These are phyloP conservation scores for Drosophila funebris DNA, from an alignment of 1,140 invertebrate species.

Conservation along the genomic window DNA sequence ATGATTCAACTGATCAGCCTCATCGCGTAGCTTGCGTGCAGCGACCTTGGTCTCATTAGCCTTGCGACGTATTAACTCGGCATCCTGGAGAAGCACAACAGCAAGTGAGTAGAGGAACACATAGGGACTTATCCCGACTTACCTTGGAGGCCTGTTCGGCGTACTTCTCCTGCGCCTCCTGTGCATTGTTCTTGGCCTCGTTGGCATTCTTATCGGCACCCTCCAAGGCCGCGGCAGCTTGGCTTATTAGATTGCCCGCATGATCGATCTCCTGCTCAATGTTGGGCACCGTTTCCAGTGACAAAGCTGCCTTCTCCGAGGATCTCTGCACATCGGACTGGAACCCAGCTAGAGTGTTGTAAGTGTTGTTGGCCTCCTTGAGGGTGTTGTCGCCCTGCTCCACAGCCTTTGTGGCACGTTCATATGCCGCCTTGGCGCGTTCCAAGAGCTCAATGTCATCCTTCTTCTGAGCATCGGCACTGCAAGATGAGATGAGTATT, in stretches of 20 bases:
- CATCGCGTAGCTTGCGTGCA: slow-evolving; percentile 89
- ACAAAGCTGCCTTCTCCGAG: slow-evolving; percentile 88
- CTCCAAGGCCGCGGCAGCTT: slow-evolving; percentile 87
- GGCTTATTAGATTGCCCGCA: slow-evolving; percentile 85
- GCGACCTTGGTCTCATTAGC: slow-evolving; percentile 90
- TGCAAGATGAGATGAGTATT: background rate
- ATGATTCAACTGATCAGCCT: slow-evolving; percentile 89
- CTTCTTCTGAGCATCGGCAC: slow-evolving; percentile 77
- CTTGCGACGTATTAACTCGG: slow-evolving; percentile 90
- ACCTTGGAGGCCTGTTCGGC: slow-evolving; percentile 90
- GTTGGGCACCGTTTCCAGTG: slow-evolving; percentile 89
- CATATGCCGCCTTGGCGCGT: slow-evolving; percentile 88
- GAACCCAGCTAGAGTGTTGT: slow-evolving; percentile 91
- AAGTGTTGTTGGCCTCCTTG: slow-evolving; percentile 93
- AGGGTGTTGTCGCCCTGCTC: slow-evolving; percentile 92
- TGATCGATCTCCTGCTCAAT: slow-evolving; percentile 87
- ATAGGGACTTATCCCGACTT: slow-evolving; percentile 36
- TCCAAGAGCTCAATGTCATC: slow-evolving; percentile 85
- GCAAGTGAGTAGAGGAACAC: background rate
- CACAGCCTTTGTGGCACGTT: slow-evolving; percentile 91
- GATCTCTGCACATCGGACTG: slow-evolving; percentile 94
- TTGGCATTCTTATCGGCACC: slow-evolving; percentile 92
- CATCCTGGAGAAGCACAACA: slow-evolving; percentile 84
- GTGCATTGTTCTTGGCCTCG: slow-evolving; percentile 89
- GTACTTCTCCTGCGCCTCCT: slow-evolving; percentile 89